Evolutionary conservation across 2,113 vertebrate genomes (phyloP), one percentile per base, ranked within the genome.

Genomic region (Caracal caracal): DNA sequence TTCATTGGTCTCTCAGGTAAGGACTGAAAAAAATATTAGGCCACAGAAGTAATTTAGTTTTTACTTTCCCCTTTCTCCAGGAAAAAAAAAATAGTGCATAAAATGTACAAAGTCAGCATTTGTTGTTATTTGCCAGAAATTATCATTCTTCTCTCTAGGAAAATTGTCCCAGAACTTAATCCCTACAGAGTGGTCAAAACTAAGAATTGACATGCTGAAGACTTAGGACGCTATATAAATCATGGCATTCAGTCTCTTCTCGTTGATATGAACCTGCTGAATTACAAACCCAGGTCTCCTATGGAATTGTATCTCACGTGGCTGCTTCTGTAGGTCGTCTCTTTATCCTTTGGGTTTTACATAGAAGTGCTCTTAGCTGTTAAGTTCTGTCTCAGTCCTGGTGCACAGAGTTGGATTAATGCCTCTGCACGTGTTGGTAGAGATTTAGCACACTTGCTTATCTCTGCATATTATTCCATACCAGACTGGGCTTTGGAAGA

Each of bases 271-370:
- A 28, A 7, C 28, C 3, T 8, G 3, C 9, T 6, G 59, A 71
- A 6, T 37, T 16, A 4, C 2, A 59, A 51, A 1, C 15, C 37
- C 35, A 10, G 5, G 56, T 82, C 33, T 86, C 68, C 73, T 59
- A 12, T 17, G 13, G n/a, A 30, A 9, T 37, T 9, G 15, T 5
- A 4, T 19, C 17, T 73, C 10, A 0, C 0, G 0, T 28, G 33
- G 8, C 28, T 47, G n/a, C 22, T 53, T 51, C 43, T 15, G 0
- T 10, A 53, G 63, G 2, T 47, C 0, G 0, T 33, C 10, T 87
- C 24, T 71, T 9, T 47, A 7, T 22, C 35, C 19, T 47, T 1
- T 7, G 10, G 9, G 28, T 63, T 61, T 66, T 37, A 33, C 10
- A 0, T 2, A 71, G n/a, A 63, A 63, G 40, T 65, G 9, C 2